Conservation (phyloP, 2,888 invertebrate species). For the Meteorus cinctellus region DNA sequence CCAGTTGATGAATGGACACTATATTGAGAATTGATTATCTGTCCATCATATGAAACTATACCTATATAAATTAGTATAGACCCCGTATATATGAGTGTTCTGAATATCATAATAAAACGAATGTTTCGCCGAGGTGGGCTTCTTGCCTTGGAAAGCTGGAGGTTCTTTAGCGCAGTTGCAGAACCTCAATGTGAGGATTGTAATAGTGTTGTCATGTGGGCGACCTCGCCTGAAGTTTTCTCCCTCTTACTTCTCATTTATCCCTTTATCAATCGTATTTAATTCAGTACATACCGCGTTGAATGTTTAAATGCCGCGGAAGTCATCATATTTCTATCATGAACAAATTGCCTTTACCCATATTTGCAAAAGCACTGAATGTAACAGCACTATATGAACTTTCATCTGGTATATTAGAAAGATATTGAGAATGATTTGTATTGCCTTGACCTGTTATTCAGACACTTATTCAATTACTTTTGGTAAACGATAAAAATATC, state of each 20-base stretch:
- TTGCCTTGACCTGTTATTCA: not conserved
- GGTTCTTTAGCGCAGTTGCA: slow-evolving; percentile 44
- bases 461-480: not conserved
- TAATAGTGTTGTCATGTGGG: slow-evolving; percentile 15
- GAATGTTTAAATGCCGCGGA: not conserved
- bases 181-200: slow-evolving; percentile 24
- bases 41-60: not conserved
- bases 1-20: not conserved
- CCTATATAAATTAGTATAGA: not conserved
- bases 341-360: not conserved
- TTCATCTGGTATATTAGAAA: not conserved
- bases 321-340: not conserved
- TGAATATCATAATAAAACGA: not conserved
- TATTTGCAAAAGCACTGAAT: not conserved
- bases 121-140: slow-evolving; percentile 28
- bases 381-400: not conserved
- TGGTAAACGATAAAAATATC: not conserved
- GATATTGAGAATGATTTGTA: not conserved
- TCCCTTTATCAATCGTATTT: not conserved
- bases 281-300: not conserved
- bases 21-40: not conserved
- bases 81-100: not conserved
- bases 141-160: slow-evolving; percentile 56
- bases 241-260: not conserved
- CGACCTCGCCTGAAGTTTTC: slow-evolving; percentile 24